phyloP scores from a whole-genome alignment of 2,888 invertebrate species.

The Hypena proboscidalis region DNA sequence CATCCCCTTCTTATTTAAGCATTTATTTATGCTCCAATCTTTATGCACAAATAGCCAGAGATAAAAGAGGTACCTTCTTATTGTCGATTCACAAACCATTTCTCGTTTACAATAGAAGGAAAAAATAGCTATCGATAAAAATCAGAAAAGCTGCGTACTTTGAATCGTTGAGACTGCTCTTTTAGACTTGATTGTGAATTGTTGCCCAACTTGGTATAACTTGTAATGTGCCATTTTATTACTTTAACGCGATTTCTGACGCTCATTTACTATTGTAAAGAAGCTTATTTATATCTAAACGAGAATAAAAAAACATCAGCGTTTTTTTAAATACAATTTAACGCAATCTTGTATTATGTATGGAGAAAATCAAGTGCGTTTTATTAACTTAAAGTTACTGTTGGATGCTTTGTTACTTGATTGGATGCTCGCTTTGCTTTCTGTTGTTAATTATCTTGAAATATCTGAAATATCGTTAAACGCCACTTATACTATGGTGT shows the following conservation, averaged over 20 bases:
- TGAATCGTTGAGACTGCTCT: constrained; percentile 40
- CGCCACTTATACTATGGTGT: too few relatives aligned
- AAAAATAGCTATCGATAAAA: constrained; percentile 42
- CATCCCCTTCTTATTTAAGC: constrained; percentile 15
- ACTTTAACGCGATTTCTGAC: constrained; percentile 19
- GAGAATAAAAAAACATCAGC: constrained; percentile 2
- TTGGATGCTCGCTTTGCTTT: too few relatives aligned
- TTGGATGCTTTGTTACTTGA: too few relatives aligned
- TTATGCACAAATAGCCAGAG: constrained; percentile 49
- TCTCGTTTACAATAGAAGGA: constrained; percentile 49
- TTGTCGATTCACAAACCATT: constrained; percentile 60
- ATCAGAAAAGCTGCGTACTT: constrained; percentile 40
- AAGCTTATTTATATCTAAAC: constrained; percentile 3
- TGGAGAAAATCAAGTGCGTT: too few relatives aligned
- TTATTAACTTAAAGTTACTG: too few relatives aligned
- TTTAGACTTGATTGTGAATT: constrained; percentile 38
- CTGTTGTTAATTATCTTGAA: too few relatives aligned
- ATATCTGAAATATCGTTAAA: too few relatives aligned
- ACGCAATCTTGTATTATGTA: too few relatives aligned
- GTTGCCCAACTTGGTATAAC: constrained; percentile 27
- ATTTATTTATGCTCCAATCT: constrained; percentile 34
- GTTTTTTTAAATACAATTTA: too few relatives aligned
- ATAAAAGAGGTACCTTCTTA: constrained; percentile 56
- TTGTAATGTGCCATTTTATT: constrained; percentile 31
- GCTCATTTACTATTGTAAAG: constrained; percentile 6